Evolutionary conservation across 2,797 vertebrate species (phyloP).

Genomic region (Myotis vivesi): DNA sequence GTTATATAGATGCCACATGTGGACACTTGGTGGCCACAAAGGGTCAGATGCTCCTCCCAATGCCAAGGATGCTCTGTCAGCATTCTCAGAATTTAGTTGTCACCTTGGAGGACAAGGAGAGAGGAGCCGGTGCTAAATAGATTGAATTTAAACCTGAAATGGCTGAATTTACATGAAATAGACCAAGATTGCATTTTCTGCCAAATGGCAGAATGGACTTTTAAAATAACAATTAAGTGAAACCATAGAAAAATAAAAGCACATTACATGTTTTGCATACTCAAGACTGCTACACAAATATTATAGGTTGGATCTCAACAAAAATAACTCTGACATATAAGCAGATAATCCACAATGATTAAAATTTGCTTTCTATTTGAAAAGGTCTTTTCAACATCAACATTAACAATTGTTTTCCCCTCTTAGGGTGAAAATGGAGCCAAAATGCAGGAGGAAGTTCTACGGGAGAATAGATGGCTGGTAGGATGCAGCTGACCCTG

Average conservation of each 20-base stretch:
- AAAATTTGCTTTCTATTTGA: neutral
- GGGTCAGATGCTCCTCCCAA: neutral
- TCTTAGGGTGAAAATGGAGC: neutral
- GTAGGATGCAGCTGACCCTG: neutral
- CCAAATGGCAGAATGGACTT: neutral
- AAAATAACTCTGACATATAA: neutral
- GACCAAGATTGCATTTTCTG: neutral
- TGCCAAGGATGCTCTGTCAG: neutral
- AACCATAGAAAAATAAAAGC: neutral
- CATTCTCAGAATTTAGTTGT: neutral
- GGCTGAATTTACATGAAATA: neutral
- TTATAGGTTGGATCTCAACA: neutral
- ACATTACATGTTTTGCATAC: neutral
- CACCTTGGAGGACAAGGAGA: neutral
- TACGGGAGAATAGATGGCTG: neutral
- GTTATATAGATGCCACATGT: no score
- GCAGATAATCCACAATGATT: neutral
- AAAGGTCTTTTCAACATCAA: neutral
- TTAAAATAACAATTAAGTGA: neutral
- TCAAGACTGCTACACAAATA: neutral
- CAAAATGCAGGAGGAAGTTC: neutral
- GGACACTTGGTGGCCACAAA: neutral
- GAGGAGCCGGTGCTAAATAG: neutral
- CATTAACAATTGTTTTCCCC: neutral
- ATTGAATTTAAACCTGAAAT: neutral